These are phyloP conservation scores for Antheraea yamamai DNA, from an alignment of 2,888 invertebrate species.

Conservation along the genomic window DNA sequence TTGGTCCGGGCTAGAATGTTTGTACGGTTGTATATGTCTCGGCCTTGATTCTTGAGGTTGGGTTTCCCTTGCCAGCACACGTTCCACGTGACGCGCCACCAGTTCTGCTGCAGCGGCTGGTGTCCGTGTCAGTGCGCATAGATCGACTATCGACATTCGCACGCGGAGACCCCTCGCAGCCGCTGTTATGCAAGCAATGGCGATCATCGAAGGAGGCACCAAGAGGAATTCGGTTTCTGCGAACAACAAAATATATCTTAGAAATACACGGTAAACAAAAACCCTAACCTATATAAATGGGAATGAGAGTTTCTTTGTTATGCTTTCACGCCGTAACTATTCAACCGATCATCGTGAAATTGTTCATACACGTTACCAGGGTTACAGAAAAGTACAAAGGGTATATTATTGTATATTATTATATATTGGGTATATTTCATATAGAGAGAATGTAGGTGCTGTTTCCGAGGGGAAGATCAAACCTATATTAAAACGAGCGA, in stretches of 20 bases:
- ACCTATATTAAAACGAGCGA: too few relatives aligned
- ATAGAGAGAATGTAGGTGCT: too few relatives aligned
- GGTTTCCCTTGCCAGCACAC: slow-evolving; percentile 81
- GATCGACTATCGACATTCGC: slow-evolving; percentile 68
- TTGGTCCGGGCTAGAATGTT: slow-evolving; percentile 60
- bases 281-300: too few relatives aligned
- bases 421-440: too few relatives aligned
- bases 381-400: too few relatives aligned
- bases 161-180: slow-evolving; percentile 84
- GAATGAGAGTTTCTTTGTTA: too few relatives aligned
- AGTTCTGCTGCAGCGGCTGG: slow-evolving; percentile 78
- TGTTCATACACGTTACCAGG: too few relatives aligned
- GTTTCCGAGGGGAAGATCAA: too few relatives aligned
- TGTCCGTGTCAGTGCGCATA: slow-evolving; percentile 74
- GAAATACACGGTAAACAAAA: background rate
- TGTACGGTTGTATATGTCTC: slow-evolving; percentile 54
- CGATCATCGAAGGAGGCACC: slow-evolving; percentile 86
- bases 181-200: slow-evolving; percentile 86
- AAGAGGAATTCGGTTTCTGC: slow-evolving; percentile 88
- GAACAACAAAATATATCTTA: slow-evolving; percentile 43
- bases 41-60: slow-evolving; percentile 73
- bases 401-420: too few relatives aligned
- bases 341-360: too few relatives aligned
- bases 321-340: too few relatives aligned
- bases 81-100: slow-evolving; percentile 82